Evolutionary conservation across 2,888 invertebrate species (phyloP).

Genomic region (Drosophila picticornis): DNA sequence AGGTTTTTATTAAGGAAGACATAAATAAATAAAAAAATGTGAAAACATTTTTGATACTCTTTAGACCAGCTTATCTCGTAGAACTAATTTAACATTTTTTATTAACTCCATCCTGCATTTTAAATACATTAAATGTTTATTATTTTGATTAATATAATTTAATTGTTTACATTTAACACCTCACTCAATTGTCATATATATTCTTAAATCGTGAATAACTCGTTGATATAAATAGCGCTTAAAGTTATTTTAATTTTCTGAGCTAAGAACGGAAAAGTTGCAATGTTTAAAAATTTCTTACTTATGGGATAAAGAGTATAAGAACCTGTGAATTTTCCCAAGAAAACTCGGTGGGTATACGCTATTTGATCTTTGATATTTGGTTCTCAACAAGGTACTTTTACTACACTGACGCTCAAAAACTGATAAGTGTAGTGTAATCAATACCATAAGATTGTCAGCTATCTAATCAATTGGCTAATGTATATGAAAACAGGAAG

Average conservation of each 20-base stretch:
- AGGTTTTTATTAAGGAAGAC: background rate
- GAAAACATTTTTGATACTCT: background rate
- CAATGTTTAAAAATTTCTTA: background rate
- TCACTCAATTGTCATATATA: background rate
- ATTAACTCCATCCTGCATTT: background rate
- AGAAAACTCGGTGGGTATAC: background rate
- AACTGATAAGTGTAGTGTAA: conserved; percentile 20
- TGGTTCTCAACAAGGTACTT: background rate
- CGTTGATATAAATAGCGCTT: background rate
- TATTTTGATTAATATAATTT: background rate
- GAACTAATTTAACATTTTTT: background rate
- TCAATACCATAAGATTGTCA: conserved; percentile 50
- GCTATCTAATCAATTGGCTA: conserved; percentile 50
- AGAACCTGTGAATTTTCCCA: background rate
- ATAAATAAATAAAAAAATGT: background rate
- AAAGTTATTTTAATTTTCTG: background rate
- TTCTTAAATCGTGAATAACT: background rate
- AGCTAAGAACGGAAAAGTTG: background rate
- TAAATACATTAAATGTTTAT: background rate
- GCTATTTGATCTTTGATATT: too few relatives aligned
- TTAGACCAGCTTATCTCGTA: background rate
- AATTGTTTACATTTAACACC: background rate
- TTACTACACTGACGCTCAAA: conserved; percentile 2
- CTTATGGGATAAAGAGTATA: background rate
- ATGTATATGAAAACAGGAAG: background rate